A percentile compares a stretch with the other conserved stretches of the same genome.
phyloP scores from a whole-genome alignment of 2,888 invertebrate species.

The Ischnura elegans region DNA sequence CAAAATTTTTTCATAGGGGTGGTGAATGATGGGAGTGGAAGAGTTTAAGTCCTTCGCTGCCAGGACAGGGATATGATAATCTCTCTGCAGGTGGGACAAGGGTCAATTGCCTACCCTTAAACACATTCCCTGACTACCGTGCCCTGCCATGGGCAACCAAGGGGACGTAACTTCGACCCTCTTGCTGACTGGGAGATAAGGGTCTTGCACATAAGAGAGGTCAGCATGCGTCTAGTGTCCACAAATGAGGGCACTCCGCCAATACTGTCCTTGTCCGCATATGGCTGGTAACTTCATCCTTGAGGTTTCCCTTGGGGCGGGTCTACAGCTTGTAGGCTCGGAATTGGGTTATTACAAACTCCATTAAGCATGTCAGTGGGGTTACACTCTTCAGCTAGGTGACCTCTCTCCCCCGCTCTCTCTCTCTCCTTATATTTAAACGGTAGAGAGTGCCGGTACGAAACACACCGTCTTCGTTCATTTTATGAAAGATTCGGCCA shows the following conservation, averaged over 20 bases:
- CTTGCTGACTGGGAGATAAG: not conserved
- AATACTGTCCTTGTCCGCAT: not conserved
- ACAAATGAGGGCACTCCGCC: not conserved
- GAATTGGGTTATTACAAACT: not conserved
- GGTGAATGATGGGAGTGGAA: not conserved
- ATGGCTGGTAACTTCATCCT: not conserved
- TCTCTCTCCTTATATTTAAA: too few relatives aligned
- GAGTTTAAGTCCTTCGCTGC: not conserved
- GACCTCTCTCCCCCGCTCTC: too few relatives aligned
- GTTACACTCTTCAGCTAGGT: not conserved
- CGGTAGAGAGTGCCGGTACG: too few relatives aligned
- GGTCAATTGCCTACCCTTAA: not conserved
- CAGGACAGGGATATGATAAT: not conserved
- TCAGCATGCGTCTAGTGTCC: not conserved
- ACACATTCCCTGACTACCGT: not conserved
- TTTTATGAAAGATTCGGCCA: too few relatives aligned
- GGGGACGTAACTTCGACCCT: not conserved
- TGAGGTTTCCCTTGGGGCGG: not conserved
- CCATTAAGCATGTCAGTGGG: not conserved
- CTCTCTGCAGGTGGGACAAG: not conserved
- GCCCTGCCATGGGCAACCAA: not conserved
- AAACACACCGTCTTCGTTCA: too few relatives aligned
- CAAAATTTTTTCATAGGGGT: too few relatives aligned
- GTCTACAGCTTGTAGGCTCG: not conserved
- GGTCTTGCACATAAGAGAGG: not conserved